Percentiles rank a stretch among this genome's conserved stretches.
phyloP scores from a whole-genome alignment of 1,140 invertebrate species.

The Macrostomum lignano region DNA sequence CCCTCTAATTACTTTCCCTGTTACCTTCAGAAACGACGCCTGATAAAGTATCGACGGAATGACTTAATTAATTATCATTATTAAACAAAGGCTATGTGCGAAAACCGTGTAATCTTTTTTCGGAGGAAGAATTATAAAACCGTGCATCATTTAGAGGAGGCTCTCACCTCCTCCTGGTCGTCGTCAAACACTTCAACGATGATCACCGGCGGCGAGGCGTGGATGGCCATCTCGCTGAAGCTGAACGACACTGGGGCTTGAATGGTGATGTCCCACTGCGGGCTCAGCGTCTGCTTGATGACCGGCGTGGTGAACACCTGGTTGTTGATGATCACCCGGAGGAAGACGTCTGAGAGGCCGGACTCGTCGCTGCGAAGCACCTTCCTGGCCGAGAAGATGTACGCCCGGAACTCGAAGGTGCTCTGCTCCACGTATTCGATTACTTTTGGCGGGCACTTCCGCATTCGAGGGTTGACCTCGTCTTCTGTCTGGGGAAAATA shows the following conservation, averaged over 20 bases:
- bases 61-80: not conserved
- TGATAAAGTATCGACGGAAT: constrained; percentile 12
- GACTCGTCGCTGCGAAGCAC: constrained; percentile 60
- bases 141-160: not conserved
- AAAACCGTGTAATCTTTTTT: too few species aligned
- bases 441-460: not conserved
- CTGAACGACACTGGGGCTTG: constrained; percentile 49
- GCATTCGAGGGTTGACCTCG: too few species aligned
- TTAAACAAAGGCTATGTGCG: not conserved
- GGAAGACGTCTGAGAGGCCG: constrained; percentile 63
- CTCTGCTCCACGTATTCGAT: constrained; percentile 14
- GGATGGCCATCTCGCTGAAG: constrained; percentile 46
- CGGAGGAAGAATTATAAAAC: too few species aligned
- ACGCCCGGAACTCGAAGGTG: constrained; percentile 50
- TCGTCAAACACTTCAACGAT: constrained; percentile 65
- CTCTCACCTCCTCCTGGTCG: constrained; percentile 31
- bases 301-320: constrained; percentile 30
- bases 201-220: constrained; percentile 45
- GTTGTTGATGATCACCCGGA: constrained; percentile 46
- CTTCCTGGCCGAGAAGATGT: constrained; percentile 61
- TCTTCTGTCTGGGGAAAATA: too few species aligned
- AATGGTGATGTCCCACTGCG: constrained; percentile 57
- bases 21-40: too few species aligned
- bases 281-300: constrained; percentile 59
- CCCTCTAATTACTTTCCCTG: too few species aligned